Conservation (phyloP, 2,888 invertebrate species). For the Monochamus alternatus region DNA sequence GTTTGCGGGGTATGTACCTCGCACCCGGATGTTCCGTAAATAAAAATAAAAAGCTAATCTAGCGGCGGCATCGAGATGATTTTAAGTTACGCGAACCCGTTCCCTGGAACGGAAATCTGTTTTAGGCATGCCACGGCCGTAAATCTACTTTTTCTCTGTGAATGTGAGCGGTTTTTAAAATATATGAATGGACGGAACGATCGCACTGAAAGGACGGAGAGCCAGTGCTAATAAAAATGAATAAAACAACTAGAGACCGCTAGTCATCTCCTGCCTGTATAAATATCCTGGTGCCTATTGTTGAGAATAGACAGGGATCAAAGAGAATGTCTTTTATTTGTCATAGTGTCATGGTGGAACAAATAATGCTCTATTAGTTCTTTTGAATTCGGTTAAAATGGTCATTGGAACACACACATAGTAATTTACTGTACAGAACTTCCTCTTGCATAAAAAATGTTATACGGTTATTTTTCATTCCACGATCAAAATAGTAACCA, state of each 20-base stretch:
- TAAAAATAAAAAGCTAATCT: constrained; percentile 16
- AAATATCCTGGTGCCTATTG: constrained; percentile 7
- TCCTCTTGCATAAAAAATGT: too few species aligned
- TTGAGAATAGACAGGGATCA: not conserved
- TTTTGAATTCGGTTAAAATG: not conserved
- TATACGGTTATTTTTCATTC: too few species aligned
- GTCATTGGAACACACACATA: too few species aligned
- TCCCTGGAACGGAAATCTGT: constrained; percentile 63
- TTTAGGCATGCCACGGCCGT: constrained; percentile 63
- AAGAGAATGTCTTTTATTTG: not conserved
- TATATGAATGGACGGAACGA: constrained; percentile 60
- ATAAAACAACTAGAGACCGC: not conserved
- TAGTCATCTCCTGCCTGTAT: not conserved
- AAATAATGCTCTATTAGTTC: not conserved
- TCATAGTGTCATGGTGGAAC: not conserved
- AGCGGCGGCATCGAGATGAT: constrained; percentile 31
- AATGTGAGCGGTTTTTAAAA: constrained; percentile 62
- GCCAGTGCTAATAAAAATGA: constrained; percentile 38
- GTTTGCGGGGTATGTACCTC: not conserved
- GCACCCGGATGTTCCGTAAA: not conserved
- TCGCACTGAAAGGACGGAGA: constrained; percentile 56
- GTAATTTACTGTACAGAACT: too few species aligned
- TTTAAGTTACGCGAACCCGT: constrained; percentile 51
- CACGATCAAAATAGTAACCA: too few species aligned
- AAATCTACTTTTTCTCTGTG: constrained; percentile 63